Evolutionary conservation across 2,113 vertebrate species (phyloP), one percentile per base, ranked within the genome.

Genomic region (Planiliza haematocheilus): DNA sequence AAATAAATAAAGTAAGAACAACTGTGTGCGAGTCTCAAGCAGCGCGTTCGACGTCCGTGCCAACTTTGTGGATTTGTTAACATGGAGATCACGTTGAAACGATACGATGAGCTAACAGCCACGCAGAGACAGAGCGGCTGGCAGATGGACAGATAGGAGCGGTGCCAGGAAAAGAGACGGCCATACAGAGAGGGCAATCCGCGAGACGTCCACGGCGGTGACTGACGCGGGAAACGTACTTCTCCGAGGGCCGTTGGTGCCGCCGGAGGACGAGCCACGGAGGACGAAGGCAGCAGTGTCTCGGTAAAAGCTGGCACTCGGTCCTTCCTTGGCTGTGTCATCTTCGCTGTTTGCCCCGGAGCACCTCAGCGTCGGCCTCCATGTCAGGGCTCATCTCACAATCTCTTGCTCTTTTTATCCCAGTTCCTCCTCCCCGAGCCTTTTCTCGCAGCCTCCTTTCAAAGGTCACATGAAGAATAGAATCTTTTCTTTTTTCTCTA

Each of bases 371-470:
- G 56, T 82, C 86, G 74, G 58, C 74, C 82, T 69, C 70, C 43
- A 20, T 81, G 79, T 87, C 84, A 56, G 66, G 53, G 42, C 81
- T 81, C 64, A 84, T 86, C 79, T 84, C 76, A 42, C 73, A 49
- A 75, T 75, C 80, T 83, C 53, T 37, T 43, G 50, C 78, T 78
- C n/a, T n/a, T n/a, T n/a, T n/a, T n/a, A n/a, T n/a, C n/a, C n/a
- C n/a, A n/a, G n/a, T n/a, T n/a, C n/a, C n/a, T n/a, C 61, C 42
- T 69, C 38, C 61, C 38, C 1, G 1, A 57, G 30, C 53, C n/a
- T 1, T 1, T 11, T 76, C 51, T 62, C 11, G 8, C 50, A 62
- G 72, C 59, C 46, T 67, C 10, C 17, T 46, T 70, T 55, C 49
- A 79, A 76, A 81, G 74, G 82, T 80, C 65, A 70, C 8, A 16